Base-by-base conservation (phyloP, 2,888 invertebrate genomes). In the Andrena bicolor region DNA sequence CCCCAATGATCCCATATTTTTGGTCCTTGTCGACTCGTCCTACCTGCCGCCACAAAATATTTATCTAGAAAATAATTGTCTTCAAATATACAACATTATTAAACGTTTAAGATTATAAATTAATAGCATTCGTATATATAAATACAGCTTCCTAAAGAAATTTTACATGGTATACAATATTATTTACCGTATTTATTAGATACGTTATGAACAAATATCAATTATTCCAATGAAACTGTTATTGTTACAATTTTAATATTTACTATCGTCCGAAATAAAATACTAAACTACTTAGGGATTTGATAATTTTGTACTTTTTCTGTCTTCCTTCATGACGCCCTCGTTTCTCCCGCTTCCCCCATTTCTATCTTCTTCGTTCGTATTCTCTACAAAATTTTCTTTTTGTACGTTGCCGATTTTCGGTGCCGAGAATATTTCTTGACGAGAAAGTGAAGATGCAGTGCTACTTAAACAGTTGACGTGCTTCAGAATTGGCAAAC, bases 1-100 rank as follows among this genome's bases (percentile, higher is more conserved):
- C 94, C 93, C 95, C 94, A 95, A 69, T 93, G 93, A 86, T 94
- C 94, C 95, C 95, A 95, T 72, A 94, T 89, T 89, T 94, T 94
- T 41, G 93, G 90, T 5, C 86, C 85, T 68, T 88, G 83, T 35
- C 85, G 72, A 28, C n/a, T 35, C 8, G 60, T 64, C 58, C 63
- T 83, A 32, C 63, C 86, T 88, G 13, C 23, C 2, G 30, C 56
- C 28, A 77, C 53, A 64, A 16, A 41, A 56, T 60, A 28, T 71
- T 66, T 48, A 10, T 35, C 1, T 49, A 32, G 13, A 8, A 23
- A 30, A 30, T 20, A 49, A 48, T 7, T 26, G 2, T 69, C 41
- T 41, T 58, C 8, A 5, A 20, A 49, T 3, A 28, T 65, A 3
- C 41, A 13, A n/a, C n/a, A n/a, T 20, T 63, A 41, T 2, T 4